These are phyloP conservation scores for Otus sunia DNA, from an alignment of 2,113 vertebrate species.

Conservation along the genomic window DNA sequence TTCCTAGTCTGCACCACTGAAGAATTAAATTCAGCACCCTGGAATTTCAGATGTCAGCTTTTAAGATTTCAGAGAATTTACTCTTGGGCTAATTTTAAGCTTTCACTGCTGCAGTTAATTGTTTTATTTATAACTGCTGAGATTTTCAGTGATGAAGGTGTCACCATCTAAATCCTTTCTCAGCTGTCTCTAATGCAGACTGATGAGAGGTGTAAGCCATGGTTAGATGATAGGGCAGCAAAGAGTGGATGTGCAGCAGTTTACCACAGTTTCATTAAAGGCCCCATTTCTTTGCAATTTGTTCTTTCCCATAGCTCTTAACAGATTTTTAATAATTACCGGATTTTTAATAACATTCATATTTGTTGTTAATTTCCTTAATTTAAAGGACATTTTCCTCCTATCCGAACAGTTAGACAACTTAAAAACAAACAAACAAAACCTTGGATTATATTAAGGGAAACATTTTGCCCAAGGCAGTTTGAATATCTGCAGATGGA, in stretches of 20 bases:
- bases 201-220: not conserved
- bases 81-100: conserved; percentile 34
- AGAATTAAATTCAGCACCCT: not conserved
- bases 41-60: conserved; percentile 29
- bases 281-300: not conserved
- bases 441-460: conserved; percentile 59
- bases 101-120: conserved; percentile 15
- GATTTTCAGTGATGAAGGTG: not conserved
- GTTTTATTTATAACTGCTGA: conserved; percentile 18
- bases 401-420: not conserved
- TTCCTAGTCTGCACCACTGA: not conserved
- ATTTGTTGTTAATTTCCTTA: conserved; percentile 49
- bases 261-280: not conserved
- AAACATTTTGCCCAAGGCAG: conserved; percentile 59
- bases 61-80: conserved; percentile 17
- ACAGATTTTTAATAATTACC: not conserved
- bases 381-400: conserved; percentile 28
- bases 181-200: not conserved
- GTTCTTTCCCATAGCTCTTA: not conserved
- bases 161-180: not conserved
- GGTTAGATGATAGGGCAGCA: not conserved
- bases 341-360: not conserved
- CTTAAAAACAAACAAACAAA: conserved; percentile 56
- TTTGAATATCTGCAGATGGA: conserved; percentile 56
- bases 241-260: not conserved